These are phyloP conservation scores for Anhinga anhinga DNA, from an alignment of 2,113 vertebrate genomes.

Conservation along the genomic window DNA sequence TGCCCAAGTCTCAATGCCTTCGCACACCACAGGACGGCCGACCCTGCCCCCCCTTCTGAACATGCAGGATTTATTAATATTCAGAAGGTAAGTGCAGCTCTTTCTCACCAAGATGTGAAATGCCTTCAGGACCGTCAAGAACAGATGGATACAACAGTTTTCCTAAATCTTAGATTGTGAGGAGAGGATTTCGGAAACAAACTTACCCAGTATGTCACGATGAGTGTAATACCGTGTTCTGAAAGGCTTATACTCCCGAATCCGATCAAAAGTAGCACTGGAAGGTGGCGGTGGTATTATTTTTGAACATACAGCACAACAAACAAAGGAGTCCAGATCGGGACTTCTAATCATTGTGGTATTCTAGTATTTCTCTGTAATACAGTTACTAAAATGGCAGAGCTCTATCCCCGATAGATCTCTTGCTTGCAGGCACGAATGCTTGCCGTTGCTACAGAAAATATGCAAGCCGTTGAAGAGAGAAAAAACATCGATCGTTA, in stretches of 20 bases:
- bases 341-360: constrained; percentile 60
- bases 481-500: background rate
- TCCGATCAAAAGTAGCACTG: constrained; percentile 24
- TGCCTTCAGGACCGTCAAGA: background rate
- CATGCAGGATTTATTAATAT: background rate
- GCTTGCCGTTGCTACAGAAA: background rate
- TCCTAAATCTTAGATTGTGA: background rate
- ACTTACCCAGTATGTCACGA: constrained; percentile 63
- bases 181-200: background rate
- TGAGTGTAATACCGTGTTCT: constrained; percentile 66
- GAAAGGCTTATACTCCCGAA: constrained; percentile 66
- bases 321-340: constrained; percentile 59
- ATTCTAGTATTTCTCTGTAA: background rate
- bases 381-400: background rate
- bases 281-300: constrained; percentile 49
- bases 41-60: background rate
- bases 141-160: background rate
- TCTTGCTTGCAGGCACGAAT: background rate
- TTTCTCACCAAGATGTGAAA: background rate
- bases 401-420: background rate
- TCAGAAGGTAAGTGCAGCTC: background rate
- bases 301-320: constrained; percentile 68
- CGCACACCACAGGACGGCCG: background rate
- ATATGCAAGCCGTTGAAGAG: background rate
- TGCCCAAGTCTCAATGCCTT: background rate